A percentile compares a stretch with the other conserved stretches of the same genome.
These are phyloP conservation scores for Lepidurus apus DNA, from an alignment of 1,140 invertebrate genomes.

Conservation along the genomic window DNA sequence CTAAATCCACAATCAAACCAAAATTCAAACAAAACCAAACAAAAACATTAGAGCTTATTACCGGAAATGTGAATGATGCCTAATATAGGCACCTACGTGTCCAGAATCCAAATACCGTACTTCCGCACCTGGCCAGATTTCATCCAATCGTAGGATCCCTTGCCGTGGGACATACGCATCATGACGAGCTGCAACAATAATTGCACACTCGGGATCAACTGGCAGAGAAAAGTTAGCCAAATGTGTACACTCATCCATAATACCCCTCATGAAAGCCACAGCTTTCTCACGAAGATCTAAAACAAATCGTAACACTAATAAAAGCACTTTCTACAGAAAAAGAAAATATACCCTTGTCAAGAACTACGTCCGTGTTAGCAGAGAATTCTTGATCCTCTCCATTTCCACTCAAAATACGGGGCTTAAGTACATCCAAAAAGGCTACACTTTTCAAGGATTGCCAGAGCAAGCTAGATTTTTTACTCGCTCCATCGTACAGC, in stretches of 20 bases:
- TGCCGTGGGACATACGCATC: conserved; percentile 90
- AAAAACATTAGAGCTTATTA: conserved; percentile 44
- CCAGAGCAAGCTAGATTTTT: neutral
- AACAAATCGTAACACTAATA: neutral
- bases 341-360: neutral
- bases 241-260: conserved; percentile 99
- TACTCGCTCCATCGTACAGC: neutral
- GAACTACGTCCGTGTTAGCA: neutral
- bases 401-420: neutral
- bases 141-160: conserved; percentile 68
- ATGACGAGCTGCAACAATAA: conserved; percentile 74
- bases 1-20: conserved; percentile 40
- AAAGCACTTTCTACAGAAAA: neutral
- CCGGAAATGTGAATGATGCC: conserved; percentile 82
- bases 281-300: conserved; percentile 53
- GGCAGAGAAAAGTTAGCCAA: conserved; percentile 80
- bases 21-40: conserved; percentile 24
- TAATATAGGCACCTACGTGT: conserved; percentile 82
- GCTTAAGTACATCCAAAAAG: neutral
- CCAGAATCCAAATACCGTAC: conserved; percentile 82
- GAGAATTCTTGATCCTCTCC: neutral
- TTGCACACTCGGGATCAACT: conserved; percentile 77
- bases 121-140: conserved; percentile 87
- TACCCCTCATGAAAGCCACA: conserved; percentile 89
- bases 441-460: neutral